These are phyloP conservation scores for Aradophagus sp. DNA, from an alignment of 1,140 invertebrate species.

Conservation along the genomic window DNA sequence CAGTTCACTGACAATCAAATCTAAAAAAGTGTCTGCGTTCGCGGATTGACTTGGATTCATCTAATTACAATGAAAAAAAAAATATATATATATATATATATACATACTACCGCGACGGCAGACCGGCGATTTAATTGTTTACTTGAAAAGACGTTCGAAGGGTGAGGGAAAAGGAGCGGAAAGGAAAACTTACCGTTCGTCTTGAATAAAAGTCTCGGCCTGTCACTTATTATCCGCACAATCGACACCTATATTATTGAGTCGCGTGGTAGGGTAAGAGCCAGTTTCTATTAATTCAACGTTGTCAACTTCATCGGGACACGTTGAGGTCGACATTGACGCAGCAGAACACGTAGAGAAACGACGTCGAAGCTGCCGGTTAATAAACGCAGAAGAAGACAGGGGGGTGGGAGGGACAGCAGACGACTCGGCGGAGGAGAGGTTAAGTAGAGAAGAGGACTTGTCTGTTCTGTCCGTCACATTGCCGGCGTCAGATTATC, in stretches of 20 bases:
- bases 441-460: conserved; percentile 64
- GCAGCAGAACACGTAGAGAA: conserved; percentile 45
- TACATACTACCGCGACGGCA: too few species aligned
- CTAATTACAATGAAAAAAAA: too few species aligned
- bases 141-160: too few species aligned
- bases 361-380: conserved; percentile 55
- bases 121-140: too few species aligned
- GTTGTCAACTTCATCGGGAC: conserved; percentile 52
- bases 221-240: conserved; percentile 29
- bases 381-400: conserved; percentile 59
- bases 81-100: too few species aligned
- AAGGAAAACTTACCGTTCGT: neutral
- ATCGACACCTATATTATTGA: conserved; percentile 51
- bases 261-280: conserved; percentile 31
- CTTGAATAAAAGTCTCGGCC: conserved; percentile 12
- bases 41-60: too few species aligned
- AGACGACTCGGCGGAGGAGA: conserved; percentile 58
- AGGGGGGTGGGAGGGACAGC: conserved; percentile 30
- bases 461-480: conserved; percentile 75
- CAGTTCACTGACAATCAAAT: too few species aligned
- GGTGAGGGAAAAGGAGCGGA: too few species aligned
- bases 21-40: too few species aligned
- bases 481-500: conserved; percentile 75
- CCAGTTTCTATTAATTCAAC: conserved; percentile 56
- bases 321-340: conserved; percentile 51